Conservation (phyloP, 2,888 invertebrate species). For the Polietes domitor region DNA sequence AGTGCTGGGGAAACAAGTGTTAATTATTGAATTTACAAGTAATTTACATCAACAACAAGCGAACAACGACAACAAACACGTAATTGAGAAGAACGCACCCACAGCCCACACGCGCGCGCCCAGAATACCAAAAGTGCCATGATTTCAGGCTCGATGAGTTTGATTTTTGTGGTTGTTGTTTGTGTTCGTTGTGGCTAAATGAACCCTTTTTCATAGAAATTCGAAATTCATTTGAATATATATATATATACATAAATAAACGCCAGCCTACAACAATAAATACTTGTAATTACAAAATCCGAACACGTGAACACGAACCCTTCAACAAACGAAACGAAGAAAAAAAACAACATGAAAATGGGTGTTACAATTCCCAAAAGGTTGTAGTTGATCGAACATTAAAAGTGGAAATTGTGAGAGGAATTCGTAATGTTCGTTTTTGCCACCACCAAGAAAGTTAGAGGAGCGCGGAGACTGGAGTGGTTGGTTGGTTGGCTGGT, state of each 20-base stretch:
- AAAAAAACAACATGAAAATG: constrained; percentile 25
- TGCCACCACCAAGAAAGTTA: no score
- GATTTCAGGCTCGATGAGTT: background rate
- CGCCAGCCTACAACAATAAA: background rate
- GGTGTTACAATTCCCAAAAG: constrained; percentile 66
- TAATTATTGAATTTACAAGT: constrained; percentile 49
- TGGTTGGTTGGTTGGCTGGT: no score
- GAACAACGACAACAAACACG: constrained; percentile 36
- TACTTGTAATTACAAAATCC: constrained; percentile 23
- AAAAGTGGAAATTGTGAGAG: constrained; percentile 35
- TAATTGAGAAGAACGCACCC: constrained; percentile 32
- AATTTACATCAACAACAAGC: constrained; percentile 47
- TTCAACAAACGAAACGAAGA: no score
- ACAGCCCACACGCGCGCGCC: background rate
- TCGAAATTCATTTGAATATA: background rate
- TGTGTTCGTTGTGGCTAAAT: background rate
- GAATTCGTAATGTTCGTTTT: constrained; percentile 50
- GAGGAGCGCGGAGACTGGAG: no score
- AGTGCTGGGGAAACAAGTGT: constrained; percentile 23
- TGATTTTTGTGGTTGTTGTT: no score
- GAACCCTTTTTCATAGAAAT: constrained; percentile 40
- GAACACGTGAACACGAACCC: background rate
- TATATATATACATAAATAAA: no score
- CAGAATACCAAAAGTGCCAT: background rate
- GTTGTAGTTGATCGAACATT: constrained; percentile 52